Conservation (phyloP, 2,888 invertebrate genomes). For the Dascillus cervinus region DNA sequence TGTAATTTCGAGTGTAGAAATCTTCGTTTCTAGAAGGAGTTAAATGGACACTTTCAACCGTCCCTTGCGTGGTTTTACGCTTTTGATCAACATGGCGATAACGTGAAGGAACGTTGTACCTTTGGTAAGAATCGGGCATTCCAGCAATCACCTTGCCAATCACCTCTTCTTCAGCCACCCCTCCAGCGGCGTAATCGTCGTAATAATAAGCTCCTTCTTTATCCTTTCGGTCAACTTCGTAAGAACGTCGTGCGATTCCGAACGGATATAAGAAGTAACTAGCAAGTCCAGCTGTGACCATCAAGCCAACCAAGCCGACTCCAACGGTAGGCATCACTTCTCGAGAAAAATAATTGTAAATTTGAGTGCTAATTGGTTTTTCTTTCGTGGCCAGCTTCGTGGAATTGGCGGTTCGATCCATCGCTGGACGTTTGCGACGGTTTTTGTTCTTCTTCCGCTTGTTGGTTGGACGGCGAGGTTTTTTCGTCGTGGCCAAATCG, state of each 20-base stretch:
- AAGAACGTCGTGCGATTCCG: conserved; percentile 56
- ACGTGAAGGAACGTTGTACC: conserved; percentile 21
- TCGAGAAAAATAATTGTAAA: conserved; percentile 69
- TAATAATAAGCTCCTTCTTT: conserved; percentile 52
- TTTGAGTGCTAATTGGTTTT: conserved; percentile 62
- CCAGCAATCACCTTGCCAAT: conserved; percentile 68
- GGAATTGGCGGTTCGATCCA: conserved; percentile 40
- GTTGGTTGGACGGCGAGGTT: conserved; percentile 37
- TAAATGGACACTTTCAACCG: conserved; percentile 28
- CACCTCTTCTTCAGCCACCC: conserved; percentile 70
- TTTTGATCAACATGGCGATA: conserved; percentile 27
- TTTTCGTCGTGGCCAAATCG: conserved; percentile 27
- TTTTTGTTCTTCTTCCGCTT: conserved; percentile 55
- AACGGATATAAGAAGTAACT: conserved; percentile 73
- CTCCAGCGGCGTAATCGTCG: conserved; percentile 60
- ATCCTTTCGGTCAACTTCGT: conserved; percentile 57
- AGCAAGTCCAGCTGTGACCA: conserved; percentile 66
- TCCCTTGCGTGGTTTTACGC: conserved; percentile 19
- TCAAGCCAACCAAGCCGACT: conserved; percentile 65
- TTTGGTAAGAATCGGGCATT: conserved; percentile 29
- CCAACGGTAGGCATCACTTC: conserved; percentile 78
- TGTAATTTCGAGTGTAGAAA: conserved; percentile 11
- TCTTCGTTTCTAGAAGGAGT: conserved; percentile 18
- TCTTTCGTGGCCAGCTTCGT: conserved; percentile 32
- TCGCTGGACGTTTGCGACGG: conserved; percentile 51